A percentile compares a stretch with the other conserved stretches of the same genome.
Conservation (phyloP, 2,113 vertebrate species). For the Pelecanus crispus region DNA sequence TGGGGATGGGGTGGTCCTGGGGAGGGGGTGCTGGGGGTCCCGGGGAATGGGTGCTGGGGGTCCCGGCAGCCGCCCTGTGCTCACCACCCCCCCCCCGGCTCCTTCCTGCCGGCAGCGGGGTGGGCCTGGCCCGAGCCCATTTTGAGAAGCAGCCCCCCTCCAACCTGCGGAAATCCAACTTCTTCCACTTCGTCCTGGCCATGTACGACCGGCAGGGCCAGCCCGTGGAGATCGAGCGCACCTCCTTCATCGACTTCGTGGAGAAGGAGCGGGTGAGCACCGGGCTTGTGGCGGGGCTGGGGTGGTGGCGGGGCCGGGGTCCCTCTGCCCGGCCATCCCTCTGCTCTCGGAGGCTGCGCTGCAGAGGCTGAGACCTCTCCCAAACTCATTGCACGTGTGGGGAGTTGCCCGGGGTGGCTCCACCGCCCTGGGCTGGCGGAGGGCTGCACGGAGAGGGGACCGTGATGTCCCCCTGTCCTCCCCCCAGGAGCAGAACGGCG, state of each 20-base stretch:
- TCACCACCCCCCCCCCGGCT: no score
- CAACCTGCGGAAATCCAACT: conserved; percentile 96
- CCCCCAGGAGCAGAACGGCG: conserved; percentile 75
- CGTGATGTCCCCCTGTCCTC: neutral
- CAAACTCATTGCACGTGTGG: neutral
- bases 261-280: conserved; percentile 91
- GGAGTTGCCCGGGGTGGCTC: neutral
- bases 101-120: conserved; percentile 74
- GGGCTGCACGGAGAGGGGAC: neutral
- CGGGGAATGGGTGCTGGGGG: neutral
- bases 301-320: neutral
- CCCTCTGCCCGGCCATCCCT: neutral
- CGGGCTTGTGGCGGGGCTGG: neutral
- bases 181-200: conserved; percentile 97
- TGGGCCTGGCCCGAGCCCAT: conserved; percentile 90
- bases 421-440: rapidly evolving
- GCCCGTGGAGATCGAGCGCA: conserved; percentile 95
- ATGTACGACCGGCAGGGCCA: conserved; percentile 96
- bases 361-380: neutral
- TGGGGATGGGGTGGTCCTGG: no score
- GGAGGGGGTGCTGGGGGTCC: no score
- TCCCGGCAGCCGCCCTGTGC: rapidly evolving
- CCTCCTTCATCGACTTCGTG: conserved; percentile 94
- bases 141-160: conserved; percentile 98
- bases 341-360: neutral